A percentile compares a stretch with the other conserved stretches of the same genome.
phyloP scores from a whole-genome alignment of 2,113 vertebrate genomes.

The Candoia aspera region DNA sequence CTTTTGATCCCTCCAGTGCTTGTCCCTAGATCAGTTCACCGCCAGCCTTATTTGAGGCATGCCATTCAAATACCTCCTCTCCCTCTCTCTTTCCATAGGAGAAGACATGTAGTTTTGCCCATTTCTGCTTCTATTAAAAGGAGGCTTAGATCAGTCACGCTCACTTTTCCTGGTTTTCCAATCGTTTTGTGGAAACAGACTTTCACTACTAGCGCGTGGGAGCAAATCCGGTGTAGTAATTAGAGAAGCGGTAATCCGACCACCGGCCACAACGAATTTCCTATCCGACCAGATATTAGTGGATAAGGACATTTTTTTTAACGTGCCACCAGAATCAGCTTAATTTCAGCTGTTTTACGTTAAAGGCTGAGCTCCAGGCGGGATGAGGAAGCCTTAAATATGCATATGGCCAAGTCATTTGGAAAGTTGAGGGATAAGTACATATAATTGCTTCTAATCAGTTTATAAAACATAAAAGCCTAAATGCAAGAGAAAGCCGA shows the following conservation, averaged over 20 bases:
- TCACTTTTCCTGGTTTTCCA: neutral
- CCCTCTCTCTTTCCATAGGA: neutral
- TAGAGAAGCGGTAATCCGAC: slow-evolving; percentile 72
- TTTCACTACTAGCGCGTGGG: slow-evolving; percentile 69
- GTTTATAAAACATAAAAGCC: slow-evolving; percentile 69
- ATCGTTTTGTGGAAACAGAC: slow-evolving; percentile 59
- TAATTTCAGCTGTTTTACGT: slow-evolving; percentile 75
- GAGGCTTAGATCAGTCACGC: neutral
- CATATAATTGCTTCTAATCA: slow-evolving; percentile 68
- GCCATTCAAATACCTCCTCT: neutral
- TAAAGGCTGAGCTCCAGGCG: slow-evolving; percentile 55
- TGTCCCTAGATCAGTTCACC: neutral
- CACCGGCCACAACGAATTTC: slow-evolving; percentile 72
- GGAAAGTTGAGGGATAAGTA: slow-evolving; percentile 67
- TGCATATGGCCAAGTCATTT: slow-evolving; percentile 76
- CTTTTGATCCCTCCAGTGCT: neutral
- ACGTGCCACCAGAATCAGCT: slow-evolving; percentile 75
- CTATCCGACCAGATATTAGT: slow-evolving; percentile 71
- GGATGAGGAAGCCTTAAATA: slow-evolving; percentile 76
- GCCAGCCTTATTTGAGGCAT: neutral
- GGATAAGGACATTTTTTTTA: slow-evolving; percentile 72
- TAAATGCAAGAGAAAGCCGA: slow-evolving; percentile 52
- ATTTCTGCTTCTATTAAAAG: fast-evolving
- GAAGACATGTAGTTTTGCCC: neutral
- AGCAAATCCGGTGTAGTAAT: slow-evolving; percentile 74